Evolutionary conservation across 2,888 invertebrate genomes (phyloP).

Genomic region (Cheilosia soror): DNA sequence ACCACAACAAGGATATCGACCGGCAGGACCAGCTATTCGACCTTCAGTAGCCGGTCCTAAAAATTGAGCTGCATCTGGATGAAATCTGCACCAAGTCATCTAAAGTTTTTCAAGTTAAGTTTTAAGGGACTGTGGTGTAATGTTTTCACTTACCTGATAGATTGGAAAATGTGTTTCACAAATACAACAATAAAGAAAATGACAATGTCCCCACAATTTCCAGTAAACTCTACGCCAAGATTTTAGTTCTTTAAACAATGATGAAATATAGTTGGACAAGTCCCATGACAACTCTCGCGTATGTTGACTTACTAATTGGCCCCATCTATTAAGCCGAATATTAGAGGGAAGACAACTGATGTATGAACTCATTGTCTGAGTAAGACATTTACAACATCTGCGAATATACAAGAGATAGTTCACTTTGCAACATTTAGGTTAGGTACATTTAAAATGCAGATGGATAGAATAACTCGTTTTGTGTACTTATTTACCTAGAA

Average conservation of each 20-base stretch:
- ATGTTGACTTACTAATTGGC: constrained; percentile 89
- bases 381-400: constrained; percentile 89
- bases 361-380: constrained; percentile 88
- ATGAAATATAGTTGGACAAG: constrained; percentile 90
- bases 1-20: constrained; percentile 94
- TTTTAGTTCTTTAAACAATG: constrained; percentile 90
- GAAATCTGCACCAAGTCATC: constrained; percentile 92
- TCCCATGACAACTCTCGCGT: constrained; percentile 91
- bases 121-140: neutral
- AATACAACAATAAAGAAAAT: constrained; percentile 91
- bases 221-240: constrained; percentile 97
- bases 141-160: constrained; percentile 84
- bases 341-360: constrained; percentile 90
- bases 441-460: too few relatives aligned
- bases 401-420: constrained; percentile 17
- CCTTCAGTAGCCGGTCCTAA: constrained; percentile 86
- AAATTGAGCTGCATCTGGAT: constrained; percentile 91
- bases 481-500: constrained; percentile 82
- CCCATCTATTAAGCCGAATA: constrained; percentile 90
- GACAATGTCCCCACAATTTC: constrained; percentile 96
- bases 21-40: constrained; percentile 88
- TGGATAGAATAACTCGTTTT: too few relatives aligned
- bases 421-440: too few relatives aligned
- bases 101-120: constrained; percentile 77
- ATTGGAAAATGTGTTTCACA: constrained; percentile 92